These are phyloP conservation scores for Bungarus multicinctus DNA, from an alignment of 2,113 vertebrate species.

Conservation along the genomic window DNA sequence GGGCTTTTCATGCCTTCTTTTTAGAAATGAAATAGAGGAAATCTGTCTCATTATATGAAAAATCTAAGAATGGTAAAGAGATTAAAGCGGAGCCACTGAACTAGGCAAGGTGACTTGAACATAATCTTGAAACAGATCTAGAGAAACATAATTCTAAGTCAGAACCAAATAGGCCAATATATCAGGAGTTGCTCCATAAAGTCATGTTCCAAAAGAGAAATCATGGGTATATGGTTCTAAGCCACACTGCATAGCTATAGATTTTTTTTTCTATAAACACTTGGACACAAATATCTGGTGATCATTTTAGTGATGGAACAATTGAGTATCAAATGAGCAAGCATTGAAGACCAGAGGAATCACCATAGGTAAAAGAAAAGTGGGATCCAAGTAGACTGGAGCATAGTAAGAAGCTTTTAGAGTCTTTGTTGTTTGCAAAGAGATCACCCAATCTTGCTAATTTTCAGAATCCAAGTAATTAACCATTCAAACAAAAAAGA, in stretches of 20 bases:
- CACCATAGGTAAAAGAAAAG: background rate
- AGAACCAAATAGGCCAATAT: background rate
- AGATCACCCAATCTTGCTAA: background rate
- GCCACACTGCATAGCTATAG: background rate
- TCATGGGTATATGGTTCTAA: background rate
- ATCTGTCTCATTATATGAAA: background rate
- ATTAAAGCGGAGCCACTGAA: background rate
- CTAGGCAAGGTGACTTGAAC: background rate
- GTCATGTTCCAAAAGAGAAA: background rate
- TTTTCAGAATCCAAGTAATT: background rate
- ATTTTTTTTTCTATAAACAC: background rate
- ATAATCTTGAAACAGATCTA: background rate
- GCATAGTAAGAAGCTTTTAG: background rate
- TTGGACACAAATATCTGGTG: background rate
- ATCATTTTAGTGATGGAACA: background rate
- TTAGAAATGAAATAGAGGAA: background rate
- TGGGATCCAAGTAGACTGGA: background rate
- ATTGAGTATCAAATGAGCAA: background rate
- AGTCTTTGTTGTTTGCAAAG: accelerated
- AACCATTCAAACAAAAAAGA: background rate
- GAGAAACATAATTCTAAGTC: background rate
- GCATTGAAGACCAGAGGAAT: background rate
- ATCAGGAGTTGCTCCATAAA: background rate
- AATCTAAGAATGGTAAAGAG: background rate
- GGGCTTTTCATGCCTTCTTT: background rate